phyloP scores from a whole-genome alignment of 2,888 invertebrate species.

The Epiblema foenella region DNA sequence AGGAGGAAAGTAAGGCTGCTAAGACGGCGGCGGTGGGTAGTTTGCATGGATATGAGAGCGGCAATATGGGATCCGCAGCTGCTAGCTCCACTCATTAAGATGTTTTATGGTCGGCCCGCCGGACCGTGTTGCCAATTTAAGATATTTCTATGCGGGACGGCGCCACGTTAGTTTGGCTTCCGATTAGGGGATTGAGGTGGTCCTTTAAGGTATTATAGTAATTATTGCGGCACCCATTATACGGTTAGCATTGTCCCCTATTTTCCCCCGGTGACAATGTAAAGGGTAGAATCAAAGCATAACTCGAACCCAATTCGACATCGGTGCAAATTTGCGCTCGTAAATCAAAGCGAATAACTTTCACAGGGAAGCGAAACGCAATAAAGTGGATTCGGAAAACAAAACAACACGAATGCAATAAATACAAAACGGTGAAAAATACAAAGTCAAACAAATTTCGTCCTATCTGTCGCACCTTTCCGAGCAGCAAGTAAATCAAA shows the following conservation, averaged over 20 bases:
- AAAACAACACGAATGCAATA: conserved; percentile 60
- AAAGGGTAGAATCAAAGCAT: conserved; percentile 45
- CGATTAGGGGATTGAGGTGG: conserved; percentile 84
- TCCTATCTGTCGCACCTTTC: conserved; percentile 71
- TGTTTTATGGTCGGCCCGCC: conserved; percentile 84
- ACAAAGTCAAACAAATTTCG: conserved; percentile 73
- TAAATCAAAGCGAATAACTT: conserved; percentile 33
- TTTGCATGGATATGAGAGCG: conserved; percentile 85
- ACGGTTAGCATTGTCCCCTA: conserved; percentile 70
- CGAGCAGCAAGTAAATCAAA: conserved; percentile 83
- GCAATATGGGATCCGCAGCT: conserved; percentile 84
- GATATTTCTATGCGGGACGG: conserved; percentile 84
- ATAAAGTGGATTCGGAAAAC: conserved; percentile 48
- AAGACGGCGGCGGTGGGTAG: conserved; percentile 81
- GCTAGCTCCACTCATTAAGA: conserved; percentile 85
- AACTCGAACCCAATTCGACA: conserved; percentile 30
- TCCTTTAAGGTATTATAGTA: conserved; percentile 82
- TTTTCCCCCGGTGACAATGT: conserved; percentile 53
- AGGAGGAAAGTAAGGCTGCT: conserved; percentile 80
- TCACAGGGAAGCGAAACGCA: conserved; percentile 28
- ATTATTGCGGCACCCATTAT: conserved; percentile 81
- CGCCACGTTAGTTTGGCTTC: conserved; percentile 83
- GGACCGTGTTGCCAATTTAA: conserved; percentile 84
- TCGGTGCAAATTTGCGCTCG: conserved; percentile 49
- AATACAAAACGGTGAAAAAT: conserved; percentile 61